Evolutionary conservation across 2,113 vertebrate species (phyloP).

Genomic region (Vicugna pacos): DNA sequence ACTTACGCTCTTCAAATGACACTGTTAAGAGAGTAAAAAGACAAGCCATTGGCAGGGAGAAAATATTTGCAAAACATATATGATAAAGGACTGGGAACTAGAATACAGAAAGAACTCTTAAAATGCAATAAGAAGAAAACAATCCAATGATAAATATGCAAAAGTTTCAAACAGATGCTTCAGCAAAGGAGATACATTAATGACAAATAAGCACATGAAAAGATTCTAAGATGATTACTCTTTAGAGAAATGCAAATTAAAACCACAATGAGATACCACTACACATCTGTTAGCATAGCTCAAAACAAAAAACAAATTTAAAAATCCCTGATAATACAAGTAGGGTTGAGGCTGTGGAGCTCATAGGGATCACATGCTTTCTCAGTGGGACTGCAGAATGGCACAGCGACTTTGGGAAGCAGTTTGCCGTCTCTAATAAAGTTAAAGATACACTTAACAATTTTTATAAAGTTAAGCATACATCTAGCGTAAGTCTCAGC

Average conservation of each 20-base stretch:
- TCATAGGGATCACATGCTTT: background rate
- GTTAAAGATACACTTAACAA: background rate
- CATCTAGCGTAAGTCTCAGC: background rate
- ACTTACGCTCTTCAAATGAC: background rate
- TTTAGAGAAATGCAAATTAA: conserved; percentile 20
- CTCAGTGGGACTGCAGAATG: background rate
- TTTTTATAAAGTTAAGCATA: background rate
- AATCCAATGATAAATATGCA: background rate
- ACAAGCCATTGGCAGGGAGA: background rate
- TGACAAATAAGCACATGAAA: background rate
- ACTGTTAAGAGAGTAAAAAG: background rate
- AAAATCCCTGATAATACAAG: background rate
- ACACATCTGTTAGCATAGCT: background rate
- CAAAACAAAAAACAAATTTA: background rate
- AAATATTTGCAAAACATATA: background rate
- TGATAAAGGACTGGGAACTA: background rate
- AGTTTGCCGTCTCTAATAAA: background rate
- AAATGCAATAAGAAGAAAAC: background rate
- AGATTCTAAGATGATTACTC: background rate
- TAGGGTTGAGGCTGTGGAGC: background rate
- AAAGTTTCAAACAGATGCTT: background rate
- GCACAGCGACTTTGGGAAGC: background rate
- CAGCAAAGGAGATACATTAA: background rate
- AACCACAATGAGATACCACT: background rate
- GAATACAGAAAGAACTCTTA: background rate